Base-by-base conservation (phyloP, 2,888 invertebrate genomes). In the Xiphydria camelus region DNA sequence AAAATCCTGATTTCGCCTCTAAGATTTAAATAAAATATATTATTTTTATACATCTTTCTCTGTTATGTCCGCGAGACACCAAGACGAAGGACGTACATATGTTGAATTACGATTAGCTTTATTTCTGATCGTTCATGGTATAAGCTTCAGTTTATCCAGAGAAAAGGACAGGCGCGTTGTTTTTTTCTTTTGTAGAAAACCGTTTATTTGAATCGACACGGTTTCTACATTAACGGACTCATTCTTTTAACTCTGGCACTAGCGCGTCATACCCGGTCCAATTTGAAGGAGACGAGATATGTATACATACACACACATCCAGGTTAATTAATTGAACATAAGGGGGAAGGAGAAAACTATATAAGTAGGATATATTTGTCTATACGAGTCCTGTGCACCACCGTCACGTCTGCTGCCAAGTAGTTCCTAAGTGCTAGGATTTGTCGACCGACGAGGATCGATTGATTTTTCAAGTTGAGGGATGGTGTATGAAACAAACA, bases 1-100 rank as follows among this genome's bases (percentile, higher is more conserved):
- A n/a, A 62, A 69, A 66, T 61, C 59, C 63, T 68, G 61, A 64
- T 66, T 65, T 69, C 64, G 63, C 62, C 61, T 56, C 57, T 63
- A 59, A 62, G 57, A 56, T 57, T 66, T 58, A 62, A 68, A 64
- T 61, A 59, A 68, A 64, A 64, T 62, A 67, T 64, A 65, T 70
- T 70, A 68, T 71, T 66, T 68, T 21, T 26, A 69, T 66, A 66
- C 62, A 52, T 53, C 56, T 60, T 57, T 62, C 57, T 57, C 41
- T 26, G 14, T 12, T 4, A n/a, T 6, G n/a, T 6, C 23, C 49
- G 49, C 42, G 45, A 47, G 51, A 42, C 53, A 45, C 44, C 41
- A 47, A 47, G 37, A 48, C 19, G 19, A 22, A 43, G 38, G 31
- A 32, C 31, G 45, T 45, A n/a, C n/a, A n/a, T n/a, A n/a, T n/a